These are phyloP conservation scores for Samia ricini DNA, from an alignment of 1,140 invertebrate genomes.

Conservation along the genomic window DNA sequence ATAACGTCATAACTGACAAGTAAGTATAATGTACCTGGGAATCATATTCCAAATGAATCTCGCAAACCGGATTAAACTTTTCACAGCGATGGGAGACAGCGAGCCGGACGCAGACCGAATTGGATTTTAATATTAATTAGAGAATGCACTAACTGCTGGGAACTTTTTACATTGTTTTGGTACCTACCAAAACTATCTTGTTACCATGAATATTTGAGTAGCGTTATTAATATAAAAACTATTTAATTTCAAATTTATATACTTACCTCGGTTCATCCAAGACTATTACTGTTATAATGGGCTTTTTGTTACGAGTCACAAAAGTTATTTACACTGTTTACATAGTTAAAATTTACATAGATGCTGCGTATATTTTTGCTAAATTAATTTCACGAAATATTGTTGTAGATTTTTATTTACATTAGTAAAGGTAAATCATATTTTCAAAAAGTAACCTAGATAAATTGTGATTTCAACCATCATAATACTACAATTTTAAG, in stretches of 20 bases:
- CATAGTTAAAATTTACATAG: too few relatives aligned
- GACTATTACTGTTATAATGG: background rate
- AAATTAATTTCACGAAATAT: too few relatives aligned
- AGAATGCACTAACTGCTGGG: constrained; percentile 19
- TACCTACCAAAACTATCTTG: background rate
- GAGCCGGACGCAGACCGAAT: constrained; percentile 18
- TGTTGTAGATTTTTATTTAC: too few relatives aligned
- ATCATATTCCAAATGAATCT: constrained; percentile 18
- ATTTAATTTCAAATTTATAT: background rate
- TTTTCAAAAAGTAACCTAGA: too few relatives aligned
- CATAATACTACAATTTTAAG: too few relatives aligned
- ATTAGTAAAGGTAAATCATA: too few relatives aligned
- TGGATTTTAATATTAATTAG: constrained; percentile 43
- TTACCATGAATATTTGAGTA: background rate
- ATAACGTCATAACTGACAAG: background rate
- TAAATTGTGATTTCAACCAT: too few relatives aligned
- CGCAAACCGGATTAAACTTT: constrained; percentile 27
- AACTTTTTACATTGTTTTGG: background rate
- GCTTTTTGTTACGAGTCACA: background rate
- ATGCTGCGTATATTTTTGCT: too few relatives aligned
- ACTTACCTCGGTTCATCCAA: background rate
- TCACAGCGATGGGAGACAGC: constrained; percentile 11
- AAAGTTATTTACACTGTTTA: too few relatives aligned
- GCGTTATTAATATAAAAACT: background rate
- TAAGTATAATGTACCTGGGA: background rate